Evolutionary conservation across 2,888 invertebrate species (phyloP), one percentile per base, ranked within the genome.

Genomic region (Ophion ellenae): DNA sequence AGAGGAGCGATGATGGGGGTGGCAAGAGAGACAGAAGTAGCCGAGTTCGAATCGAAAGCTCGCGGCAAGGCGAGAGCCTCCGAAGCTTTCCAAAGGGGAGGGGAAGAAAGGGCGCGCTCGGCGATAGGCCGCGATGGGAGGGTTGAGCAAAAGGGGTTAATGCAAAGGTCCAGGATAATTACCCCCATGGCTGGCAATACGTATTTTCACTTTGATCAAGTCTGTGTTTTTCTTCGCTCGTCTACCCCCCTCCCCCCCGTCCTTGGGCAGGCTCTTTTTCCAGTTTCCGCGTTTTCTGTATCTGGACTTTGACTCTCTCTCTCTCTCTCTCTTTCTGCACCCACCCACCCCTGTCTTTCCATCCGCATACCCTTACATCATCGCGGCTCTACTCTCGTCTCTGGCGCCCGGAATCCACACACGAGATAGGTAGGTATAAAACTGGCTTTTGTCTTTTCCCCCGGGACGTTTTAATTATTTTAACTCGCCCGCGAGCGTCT

Each of bases 201-300:
- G 92, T 92, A 93, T 92, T 93, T 79, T 92, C 90, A 91, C 93
- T 94, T 94, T 94, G 94, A 93, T 94, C 94, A 94, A 92, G 92
- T 91, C 93, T 92, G 91, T 94, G 93, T 94, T 94, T 94, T 94
- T 94, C 94, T 94, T 94, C 92, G 92, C 91, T 92, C 91, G 92
- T 89, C 92, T 91, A 93, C 84, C 78, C 64, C 67, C 32, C 69
- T 93, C 36, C 79, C 81, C 59, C 76, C 45, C 69, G 70, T 57
- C 74, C 47, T 11, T 40, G 67, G 40, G 64, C 32, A 2, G 17
- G 17, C 53, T 53, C 81, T 83, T 74, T 81, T 82, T 78, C 77
- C 81, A 70, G 77, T 69, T 81, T 63, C 66, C 73, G 81, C 71
- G 82, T 86, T 87, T 84, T 85, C 85, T 89, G 87, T 83, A 89